Evolutionary conservation across 2,797 vertebrate species (phyloP), one percentile per base, ranked within the genome.

Genomic region (Apodemus agrarius): DNA sequence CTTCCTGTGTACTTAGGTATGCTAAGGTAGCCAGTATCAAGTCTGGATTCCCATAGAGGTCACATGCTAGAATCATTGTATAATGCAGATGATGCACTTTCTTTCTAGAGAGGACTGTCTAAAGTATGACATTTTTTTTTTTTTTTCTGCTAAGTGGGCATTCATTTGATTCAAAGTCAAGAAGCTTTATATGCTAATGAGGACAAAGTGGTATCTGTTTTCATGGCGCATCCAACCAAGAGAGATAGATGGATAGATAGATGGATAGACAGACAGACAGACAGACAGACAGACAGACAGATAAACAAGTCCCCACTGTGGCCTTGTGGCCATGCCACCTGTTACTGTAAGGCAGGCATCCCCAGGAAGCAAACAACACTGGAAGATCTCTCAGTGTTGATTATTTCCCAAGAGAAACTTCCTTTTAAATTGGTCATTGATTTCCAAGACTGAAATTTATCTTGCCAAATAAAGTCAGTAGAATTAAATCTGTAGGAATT

Each of bases 381-480:
- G 16, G 49, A 65, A 67, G 17, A 21, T 3, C 57, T 91, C 52
- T 87, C 6, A 4, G 2, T 82, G 31, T 72, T 89, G 52, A 84
- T 54, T 95, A 86, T 31, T 76, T 63, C 13, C 31, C 10, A 84
- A 6, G 2, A 93, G 59, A 79, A 61, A 4, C 37, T 88, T 75
- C 37, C 5, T 96, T 96, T 78, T 89, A 4, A 93, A 89, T 49
- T 52, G 49, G 12, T 37, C 94, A 74, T 19, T 82, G 40, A 46
- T 91, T 96, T 85, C 11, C 21, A n/a, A 88, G 84, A 14, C 26
- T 87, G 75, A 95, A 88, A 81, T 89, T 37, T 57, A 85, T 87
- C 54, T 79, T 82, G 22, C 75, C 22, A 81, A 91, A 63, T 80
- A 43, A 91, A 92, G 89, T 65, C 43, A 85, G 49, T 65, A 89